A percentile compares a stretch with the other conserved stretches of the same genome.
These are phyloP conservation scores for Drosophila nigrodunni DNA, from an alignment of 1,140 invertebrate species.

Conservation along the genomic window DNA sequence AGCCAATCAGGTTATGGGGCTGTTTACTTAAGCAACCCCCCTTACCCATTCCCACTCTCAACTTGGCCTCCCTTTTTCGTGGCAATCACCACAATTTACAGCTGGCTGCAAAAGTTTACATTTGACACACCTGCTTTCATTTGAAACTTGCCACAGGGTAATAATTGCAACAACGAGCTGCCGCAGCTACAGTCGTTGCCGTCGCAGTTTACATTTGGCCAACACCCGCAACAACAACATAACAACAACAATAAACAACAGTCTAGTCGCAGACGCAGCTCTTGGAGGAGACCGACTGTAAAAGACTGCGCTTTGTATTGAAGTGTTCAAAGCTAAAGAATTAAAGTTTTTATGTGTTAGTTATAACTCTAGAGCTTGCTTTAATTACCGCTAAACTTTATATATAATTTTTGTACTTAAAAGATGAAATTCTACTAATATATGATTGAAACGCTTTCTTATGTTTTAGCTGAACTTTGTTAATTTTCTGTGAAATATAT, in stretches of 20 bases:
- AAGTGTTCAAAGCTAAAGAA: too few species aligned
- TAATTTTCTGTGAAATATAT: too few species aligned
- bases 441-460: too few species aligned
- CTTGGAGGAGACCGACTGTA: too few species aligned
- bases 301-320: too few species aligned
- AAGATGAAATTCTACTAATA: too few species aligned
- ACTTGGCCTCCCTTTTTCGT: not conserved
- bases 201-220: slow-evolving; percentile 48
- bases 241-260: slow-evolving; percentile 61
- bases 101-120: slow-evolving; percentile 67
- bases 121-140: slow-evolving; percentile 83
- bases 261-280: slow-evolving; percentile 33
- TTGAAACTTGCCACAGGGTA: slow-evolving; percentile 72
- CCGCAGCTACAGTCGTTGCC: slow-evolving; percentile 1
- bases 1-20: slow-evolving; percentile 67
- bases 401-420: too few species aligned
- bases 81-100: slow-evolving; percentile 18
- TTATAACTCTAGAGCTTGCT: too few species aligned
- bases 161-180: slow-evolving; percentile 68
- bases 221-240: slow-evolving; percentile 55
- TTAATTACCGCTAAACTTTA: too few species aligned
- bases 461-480: too few species aligned
- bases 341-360: too few species aligned
- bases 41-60: not conserved
- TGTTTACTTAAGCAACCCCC: slow-evolving; percentile 61